These are phyloP conservation scores for Eupithecia inturbata DNA, from an alignment of 2,888 invertebrate genomes.

Conservation along the genomic window DNA sequence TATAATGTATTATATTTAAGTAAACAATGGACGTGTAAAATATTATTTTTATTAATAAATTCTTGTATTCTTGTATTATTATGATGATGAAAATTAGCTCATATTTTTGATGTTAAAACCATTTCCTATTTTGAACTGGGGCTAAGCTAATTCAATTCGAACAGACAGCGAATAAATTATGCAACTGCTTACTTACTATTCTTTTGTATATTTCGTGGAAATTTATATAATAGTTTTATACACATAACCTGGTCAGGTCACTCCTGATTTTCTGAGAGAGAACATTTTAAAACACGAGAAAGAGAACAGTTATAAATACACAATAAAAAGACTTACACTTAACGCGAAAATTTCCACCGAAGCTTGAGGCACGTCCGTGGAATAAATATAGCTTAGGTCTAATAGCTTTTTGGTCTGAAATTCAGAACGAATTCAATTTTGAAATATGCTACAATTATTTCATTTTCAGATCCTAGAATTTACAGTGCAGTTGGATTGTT, in stretches of 20 bases:
- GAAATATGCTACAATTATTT: slow-evolving; percentile 30
- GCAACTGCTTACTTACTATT: too few species aligned
- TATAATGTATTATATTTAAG: too few species aligned
- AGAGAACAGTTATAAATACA: not conserved
- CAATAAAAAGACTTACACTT: slow-evolving; percentile 7
- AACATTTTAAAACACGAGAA: not conserved
- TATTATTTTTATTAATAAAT: too few species aligned
- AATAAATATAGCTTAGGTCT: slow-evolving; percentile 65
- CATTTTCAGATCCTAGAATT: slow-evolving; percentile 9
- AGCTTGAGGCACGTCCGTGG: slow-evolving; percentile 57
- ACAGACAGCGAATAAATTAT: too few species aligned
- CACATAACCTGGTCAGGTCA: not conserved
- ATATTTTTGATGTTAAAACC: too few species aligned
- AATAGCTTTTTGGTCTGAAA: slow-evolving; percentile 55
- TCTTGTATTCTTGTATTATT: too few species aligned
- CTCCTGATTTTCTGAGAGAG: not conserved
- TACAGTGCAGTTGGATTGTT: not conserved
- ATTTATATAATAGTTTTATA: too few species aligned
- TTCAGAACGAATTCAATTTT: slow-evolving; percentile 58
- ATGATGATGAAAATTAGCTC: too few species aligned
- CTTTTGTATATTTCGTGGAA: too few species aligned
- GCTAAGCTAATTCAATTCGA: too few species aligned
- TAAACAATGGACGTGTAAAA: too few species aligned
- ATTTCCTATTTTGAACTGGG: too few species aligned
- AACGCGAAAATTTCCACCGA: not conserved